phyloP scores from a whole-genome alignment of 2,797 vertebrate genomes.

The Steatocranus sp. region DNA sequence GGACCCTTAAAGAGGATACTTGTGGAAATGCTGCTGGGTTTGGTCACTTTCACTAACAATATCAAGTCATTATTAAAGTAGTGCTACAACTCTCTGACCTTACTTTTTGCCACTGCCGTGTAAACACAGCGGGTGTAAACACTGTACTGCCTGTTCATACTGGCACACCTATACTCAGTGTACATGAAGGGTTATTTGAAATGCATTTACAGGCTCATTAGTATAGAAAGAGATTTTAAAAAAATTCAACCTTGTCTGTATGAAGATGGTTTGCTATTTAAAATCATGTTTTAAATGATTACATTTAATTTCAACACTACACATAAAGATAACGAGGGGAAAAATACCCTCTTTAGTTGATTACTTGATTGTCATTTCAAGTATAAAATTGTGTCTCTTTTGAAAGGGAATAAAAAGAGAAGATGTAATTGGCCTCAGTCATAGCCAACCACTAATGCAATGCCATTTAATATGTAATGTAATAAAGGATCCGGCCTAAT shows the following conservation, averaged over 20 bases:
- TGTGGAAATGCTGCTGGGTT: not conserved
- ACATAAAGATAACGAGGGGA: not conserved
- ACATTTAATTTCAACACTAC: not conserved
- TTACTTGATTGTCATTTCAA: not conserved
- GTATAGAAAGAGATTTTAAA: not conserved
- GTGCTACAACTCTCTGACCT: not conserved
- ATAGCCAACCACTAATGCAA: not conserved
- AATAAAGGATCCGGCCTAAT: not conserved
- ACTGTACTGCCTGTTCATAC: not conserved
- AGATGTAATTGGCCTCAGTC: not conserved
- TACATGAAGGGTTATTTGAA: not conserved
- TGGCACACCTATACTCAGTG: not conserved
- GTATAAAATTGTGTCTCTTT: not conserved
- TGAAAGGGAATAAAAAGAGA: not conserved
- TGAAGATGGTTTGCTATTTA: not conserved
- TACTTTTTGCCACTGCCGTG: not conserved
- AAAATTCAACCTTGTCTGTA: not conserved
- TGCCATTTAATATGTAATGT: not conserved
- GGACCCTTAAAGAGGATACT: not conserved
- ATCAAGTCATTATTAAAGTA: not conserved
- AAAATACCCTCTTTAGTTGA: not conserved
- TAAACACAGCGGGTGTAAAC: not conserved
- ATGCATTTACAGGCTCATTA: not conserved
- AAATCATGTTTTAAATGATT: not conserved
- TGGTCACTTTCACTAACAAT: not conserved